Conservation (phyloP, 2,797 vertebrate genomes). For the Lutjanus argentimaculatus region DNA sequence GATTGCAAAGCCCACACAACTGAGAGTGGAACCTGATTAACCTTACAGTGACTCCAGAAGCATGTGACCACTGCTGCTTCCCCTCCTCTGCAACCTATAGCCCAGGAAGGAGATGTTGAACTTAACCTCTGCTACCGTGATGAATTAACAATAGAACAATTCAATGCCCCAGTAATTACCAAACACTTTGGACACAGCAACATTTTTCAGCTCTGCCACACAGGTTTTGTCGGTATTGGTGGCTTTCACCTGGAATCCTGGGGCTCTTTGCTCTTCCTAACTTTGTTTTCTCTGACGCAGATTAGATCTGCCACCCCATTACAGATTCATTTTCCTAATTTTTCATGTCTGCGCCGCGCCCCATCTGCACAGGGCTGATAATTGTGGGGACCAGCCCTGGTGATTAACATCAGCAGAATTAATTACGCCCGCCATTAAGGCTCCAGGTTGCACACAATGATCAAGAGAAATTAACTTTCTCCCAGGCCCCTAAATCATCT, state of each 20-base stretch:
- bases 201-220: conserved; percentile 99
- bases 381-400: conserved; percentile 99
- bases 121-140: conserved; percentile 98
- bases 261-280: conserved; percentile 94
- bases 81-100: conserved; percentile 90
- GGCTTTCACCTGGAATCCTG: conserved; percentile 95
- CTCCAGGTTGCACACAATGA: conserved; percentile 99
- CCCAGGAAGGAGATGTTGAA: conserved; percentile 95
- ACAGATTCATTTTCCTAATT: conserved; percentile 99
- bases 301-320: conserved; percentile 99
- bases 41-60: conserved; percentile 94
- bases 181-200: conserved; percentile 97
- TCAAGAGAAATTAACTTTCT: conserved; percentile 99
- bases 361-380: conserved; percentile 99
- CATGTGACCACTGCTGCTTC: conserved; percentile 89
- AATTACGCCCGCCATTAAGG: conserved; percentile 99
- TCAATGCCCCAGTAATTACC: conserved; percentile 99
- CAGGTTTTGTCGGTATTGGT: conserved; percentile 86
- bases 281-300: conserved; percentile 99
- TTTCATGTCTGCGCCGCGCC: conserved; percentile 99
- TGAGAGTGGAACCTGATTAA: conserved; percentile 96
- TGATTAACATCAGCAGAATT: conserved; percentile 99
- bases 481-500: conserved; percentile 99
- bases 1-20: conserved; percentile 91
- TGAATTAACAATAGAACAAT: conserved; percentile 99